Base-by-base conservation (phyloP, 2,888 invertebrate species). In the Tetramorium bicarinatum region DNA sequence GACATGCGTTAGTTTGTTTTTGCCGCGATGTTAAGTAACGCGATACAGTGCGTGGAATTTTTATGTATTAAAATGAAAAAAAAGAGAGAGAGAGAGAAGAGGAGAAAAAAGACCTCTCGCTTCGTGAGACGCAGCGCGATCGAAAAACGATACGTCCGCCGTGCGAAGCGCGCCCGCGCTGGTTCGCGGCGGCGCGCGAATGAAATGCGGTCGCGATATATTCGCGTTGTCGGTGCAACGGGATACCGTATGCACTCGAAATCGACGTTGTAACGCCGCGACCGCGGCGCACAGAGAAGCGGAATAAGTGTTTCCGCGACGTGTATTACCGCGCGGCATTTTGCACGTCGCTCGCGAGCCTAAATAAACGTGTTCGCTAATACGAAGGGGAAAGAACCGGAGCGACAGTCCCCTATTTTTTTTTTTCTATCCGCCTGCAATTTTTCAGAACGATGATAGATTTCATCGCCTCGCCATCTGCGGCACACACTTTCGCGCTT, bases 61-160 rank as follows among this genome's bases (percentile, higher is more conserved):
- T 44, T 41, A 21, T 59, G 38, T 47, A 59, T 59, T 47, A 34
- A 66, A 77, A 72, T 18, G 18, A 44, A 66, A 41, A 15, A 64
- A 41, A 7, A 13, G n/a, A 25, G 25, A 25, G 25, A 25, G 6
- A 38, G 3, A 1, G 34, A 21, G 47, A 38, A 38, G 15, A 54
- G n/a, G n/a, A 8, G 34, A 34, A 29, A 34, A 9, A 61, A 25
- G 3, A 34, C 0, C 29, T 34, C 4, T 4, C 29, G 29, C 44
- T 44, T 77, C 52, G 41, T 0, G 29, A 29, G 9, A 47, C 52
- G 44, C 4, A 34, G 3, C 56, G 44, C 3, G 71, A 59, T 80
- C 71, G 71, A 59, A 80, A 79, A 71, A 71, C 56, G 79, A 79
- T 71, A 71, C 56, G 25, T 56, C 44, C 67, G n/a, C 54, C 41